Percentiles rank a stretch among this genome's conserved stretches.
Evolutionary conservation across 2,113 vertebrate species (phyloP).

Genomic region (Potamarius usumacintae): DNA sequence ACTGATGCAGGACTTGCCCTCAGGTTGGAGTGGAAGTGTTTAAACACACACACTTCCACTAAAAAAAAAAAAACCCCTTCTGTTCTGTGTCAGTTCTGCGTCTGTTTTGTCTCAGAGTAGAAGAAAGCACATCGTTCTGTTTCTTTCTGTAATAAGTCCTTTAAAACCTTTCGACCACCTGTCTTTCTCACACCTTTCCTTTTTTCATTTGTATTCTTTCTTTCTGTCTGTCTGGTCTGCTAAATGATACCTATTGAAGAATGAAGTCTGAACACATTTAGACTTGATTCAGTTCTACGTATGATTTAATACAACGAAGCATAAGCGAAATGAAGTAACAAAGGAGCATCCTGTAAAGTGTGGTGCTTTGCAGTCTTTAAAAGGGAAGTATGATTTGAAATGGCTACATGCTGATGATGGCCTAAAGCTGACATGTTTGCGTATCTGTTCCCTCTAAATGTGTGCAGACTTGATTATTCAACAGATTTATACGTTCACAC

Average conservation of each 20-base stretch:
- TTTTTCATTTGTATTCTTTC: neutral
- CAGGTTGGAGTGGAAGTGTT: neutral
- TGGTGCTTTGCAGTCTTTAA: neutral
- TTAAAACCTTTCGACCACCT: conserved; percentile 3
- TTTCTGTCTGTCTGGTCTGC: neutral
- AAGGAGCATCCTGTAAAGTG: neutral
- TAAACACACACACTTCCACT: conserved; percentile 4
- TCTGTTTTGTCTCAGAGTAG: conserved; percentile 20
- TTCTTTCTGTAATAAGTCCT: neutral
- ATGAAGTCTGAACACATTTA: neutral
- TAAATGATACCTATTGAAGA: neutral
- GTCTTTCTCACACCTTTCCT: neutral
- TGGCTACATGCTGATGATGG: neutral
- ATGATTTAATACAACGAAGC: neutral
- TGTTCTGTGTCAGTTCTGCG: conserved; percentile 5
- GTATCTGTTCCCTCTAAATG: neutral
- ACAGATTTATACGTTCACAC: neutral
- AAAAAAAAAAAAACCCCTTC: neutral
- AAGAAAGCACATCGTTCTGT: neutral
- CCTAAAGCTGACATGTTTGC: neutral
- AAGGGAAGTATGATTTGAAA: neutral
- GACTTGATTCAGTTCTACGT: too few species aligned
- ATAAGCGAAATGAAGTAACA: neutral
- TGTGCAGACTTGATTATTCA: neutral
- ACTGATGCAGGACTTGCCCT: conserved; percentile 15